Conservation (phyloP, 1,140 invertebrate species). For the Periplaneta americana region DNA sequence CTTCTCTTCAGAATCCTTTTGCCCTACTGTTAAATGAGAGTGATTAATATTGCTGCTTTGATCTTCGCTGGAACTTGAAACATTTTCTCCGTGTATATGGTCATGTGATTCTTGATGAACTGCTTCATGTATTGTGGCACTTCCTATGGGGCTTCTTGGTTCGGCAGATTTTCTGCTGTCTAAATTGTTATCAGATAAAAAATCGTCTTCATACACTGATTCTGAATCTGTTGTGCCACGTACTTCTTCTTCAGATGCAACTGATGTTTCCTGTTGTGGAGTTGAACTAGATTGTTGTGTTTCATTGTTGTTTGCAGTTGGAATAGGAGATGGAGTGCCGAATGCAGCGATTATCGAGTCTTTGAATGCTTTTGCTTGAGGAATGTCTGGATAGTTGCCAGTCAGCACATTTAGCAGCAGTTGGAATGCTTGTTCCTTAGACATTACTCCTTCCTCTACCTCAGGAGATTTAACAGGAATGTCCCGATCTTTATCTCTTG, state of each 20-base stretch:
- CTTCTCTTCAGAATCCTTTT: neutral
- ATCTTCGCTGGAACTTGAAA: neutral
- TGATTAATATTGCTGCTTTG: neutral
- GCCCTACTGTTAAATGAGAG: neutral
- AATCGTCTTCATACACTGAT: neutral
- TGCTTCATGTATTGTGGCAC: neutral
- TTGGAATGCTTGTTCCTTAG: constrained; percentile 2
- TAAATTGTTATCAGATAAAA: neutral
- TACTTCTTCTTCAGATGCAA: neutral
- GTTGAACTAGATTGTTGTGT: neutral
- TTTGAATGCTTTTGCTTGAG: neutral
- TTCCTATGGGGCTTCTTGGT: neutral
- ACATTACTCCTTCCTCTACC: neutral
- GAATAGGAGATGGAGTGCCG: neutral
- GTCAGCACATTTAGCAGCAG: neutral
- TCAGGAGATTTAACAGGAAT: constrained; percentile 3
- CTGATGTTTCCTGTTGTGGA: neutral
- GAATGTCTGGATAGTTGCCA: neutral
- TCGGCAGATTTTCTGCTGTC: neutral
- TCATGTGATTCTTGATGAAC: neutral
- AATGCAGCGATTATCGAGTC: neutral
- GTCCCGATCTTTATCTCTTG: neutral
- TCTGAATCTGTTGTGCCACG: neutral
- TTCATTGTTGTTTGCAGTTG: neutral
- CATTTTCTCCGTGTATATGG: neutral